Base-by-base conservation (phyloP, 2,797 vertebrate species). In the Onychomys leucogaster region DNA sequence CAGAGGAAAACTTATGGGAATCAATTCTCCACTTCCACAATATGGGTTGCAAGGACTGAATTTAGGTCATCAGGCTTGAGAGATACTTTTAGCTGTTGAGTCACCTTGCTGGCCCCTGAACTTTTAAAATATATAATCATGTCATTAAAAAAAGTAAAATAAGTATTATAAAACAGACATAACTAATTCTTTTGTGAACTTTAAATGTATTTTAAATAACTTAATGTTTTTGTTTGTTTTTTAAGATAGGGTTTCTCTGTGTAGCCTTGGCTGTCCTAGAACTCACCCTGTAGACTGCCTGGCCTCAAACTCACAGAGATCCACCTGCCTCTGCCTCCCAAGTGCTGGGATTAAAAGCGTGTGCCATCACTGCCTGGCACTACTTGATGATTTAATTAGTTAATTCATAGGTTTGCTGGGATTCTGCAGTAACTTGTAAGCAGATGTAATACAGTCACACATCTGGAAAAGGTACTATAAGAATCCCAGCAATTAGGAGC, bases 71-170 rank as follows among this genome's bases (percentile, higher is more conserved):
- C 46, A 71, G 84, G 27, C 65, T 71, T 46, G 65, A 71, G 7
- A 37, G 34, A 37, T 25, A 55, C 34, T 34, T 71, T 55, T 71
- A 87, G 34, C 65, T 71, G 49, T 11, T 55, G 34, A 87, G 34
- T 71, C 46, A 55, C 8, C 46, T 71, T n/a, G 14, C 3, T 71
- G 46, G 13, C 49, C 49, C 23, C 46, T 73, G 4, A 95, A 94
- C 21, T 77, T 85, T 88, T 34, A 46, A 91, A 97, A 61, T 34
- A 80, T 17, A 52, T 65, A 88, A 76, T 37, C 59, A 91, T 34
- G 32, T 27, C 55, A 69, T 77, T 67, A 77, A 88, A 78, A 73
- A 41, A 69, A 78, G n/a, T 61, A 59, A 63, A 92, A 43, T 41
- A 59, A 55, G 3, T 76, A 71, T 82, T 89, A 81, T 27, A 85